A percentile compares a stretch with the other conserved stretches of the same genome.
These are phyloP conservation scores for Philopotamus ludificatus DNA, from an alignment of 1,140 invertebrate genomes.

Conservation along the genomic window DNA sequence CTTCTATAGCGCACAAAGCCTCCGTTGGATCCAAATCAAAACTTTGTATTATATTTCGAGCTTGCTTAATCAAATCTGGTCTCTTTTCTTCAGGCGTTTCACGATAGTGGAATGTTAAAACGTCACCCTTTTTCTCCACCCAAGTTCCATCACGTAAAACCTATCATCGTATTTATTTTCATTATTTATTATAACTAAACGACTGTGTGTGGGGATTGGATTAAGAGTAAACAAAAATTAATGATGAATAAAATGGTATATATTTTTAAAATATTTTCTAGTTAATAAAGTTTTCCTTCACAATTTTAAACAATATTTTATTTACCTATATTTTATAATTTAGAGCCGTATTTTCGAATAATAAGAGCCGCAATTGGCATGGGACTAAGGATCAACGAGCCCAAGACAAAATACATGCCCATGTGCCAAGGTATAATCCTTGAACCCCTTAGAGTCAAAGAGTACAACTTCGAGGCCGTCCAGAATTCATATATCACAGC, in stretches of 20 bases:
- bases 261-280: neutral
- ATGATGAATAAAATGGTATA: too few relatives aligned
- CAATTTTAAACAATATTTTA: neutral
- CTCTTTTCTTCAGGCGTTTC: conserved; percentile 71
- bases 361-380: too few relatives aligned
- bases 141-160: conserved; percentile 83
- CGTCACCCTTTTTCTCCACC: conserved; percentile 87
- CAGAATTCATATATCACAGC: too few relatives aligned
- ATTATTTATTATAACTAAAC: neutral
- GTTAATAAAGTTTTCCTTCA: neutral
- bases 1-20: conserved; percentile 83
- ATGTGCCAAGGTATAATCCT: too few relatives aligned
- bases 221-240: neutral
- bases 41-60: conserved; percentile 68
- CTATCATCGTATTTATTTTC: conserved; percentile 47
- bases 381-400: too few relatives aligned
- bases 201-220: neutral
- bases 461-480: too few relatives aligned
- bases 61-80: conserved; percentile 64
- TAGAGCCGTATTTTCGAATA: too few relatives aligned
- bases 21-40: conserved; percentile 73
- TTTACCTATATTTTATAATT: conserved; percentile 9
- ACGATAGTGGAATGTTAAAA: conserved; percentile 85
- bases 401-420: too few relatives aligned
- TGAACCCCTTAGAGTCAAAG: too few relatives aligned